A percentile compares a stretch with the other conserved stretches of the same genome.
Conservation (phyloP, 1,140 invertebrate species). For the Atopsyche davidsoni region DNA sequence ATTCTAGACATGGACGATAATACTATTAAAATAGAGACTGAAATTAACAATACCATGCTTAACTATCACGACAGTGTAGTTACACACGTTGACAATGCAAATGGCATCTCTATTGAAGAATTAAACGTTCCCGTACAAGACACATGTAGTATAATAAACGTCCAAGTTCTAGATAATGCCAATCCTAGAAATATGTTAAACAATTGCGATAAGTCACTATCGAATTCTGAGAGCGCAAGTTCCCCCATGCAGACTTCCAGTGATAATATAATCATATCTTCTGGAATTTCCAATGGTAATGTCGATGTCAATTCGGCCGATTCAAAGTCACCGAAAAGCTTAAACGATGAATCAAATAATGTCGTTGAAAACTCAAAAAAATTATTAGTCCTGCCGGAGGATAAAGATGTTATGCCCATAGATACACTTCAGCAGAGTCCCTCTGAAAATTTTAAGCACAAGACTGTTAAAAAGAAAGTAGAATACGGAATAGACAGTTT, state of each 20-base stretch:
- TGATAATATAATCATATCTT: slow-evolving; percentile 23
- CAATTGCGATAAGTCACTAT: slow-evolving; percentile 22
- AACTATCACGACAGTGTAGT: slow-evolving; percentile 5
- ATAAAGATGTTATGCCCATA: too few relatives aligned
- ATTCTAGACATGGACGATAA: slow-evolving; percentile 48
- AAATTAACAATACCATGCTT: slow-evolving; percentile 16
- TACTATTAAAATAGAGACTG: slow-evolving; percentile 43
- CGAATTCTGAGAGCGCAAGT: slow-evolving; percentile 23
- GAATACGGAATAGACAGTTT: slow-evolving; percentile 3
- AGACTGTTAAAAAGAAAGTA: slow-evolving; percentile 17
- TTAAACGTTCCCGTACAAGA: neutral
- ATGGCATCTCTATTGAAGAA: too few relatives aligned
- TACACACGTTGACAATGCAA: too few relatives aligned
- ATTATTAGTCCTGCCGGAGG: too few relatives aligned
- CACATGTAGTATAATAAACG: slow-evolving; percentile 10
- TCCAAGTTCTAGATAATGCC: slow-evolving; percentile 12
- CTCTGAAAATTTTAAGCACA: slow-evolving; percentile 9
- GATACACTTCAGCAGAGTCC: neutral
- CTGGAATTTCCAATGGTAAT: slow-evolving; percentile 19
- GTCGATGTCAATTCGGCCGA: slow-evolving; percentile 5
- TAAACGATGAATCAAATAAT: slow-evolving; percentile 9
- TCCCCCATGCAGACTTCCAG: slow-evolving; percentile 25
- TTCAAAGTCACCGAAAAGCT: slow-evolving; percentile 14
- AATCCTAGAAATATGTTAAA: slow-evolving; percentile 7
- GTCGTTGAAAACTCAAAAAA: too few relatives aligned